Percentiles rank a stretch among this genome's conserved stretches.
Conservation (phyloP, 2,797 vertebrate species). For the Pipistrellus pipistrellus region DNA sequence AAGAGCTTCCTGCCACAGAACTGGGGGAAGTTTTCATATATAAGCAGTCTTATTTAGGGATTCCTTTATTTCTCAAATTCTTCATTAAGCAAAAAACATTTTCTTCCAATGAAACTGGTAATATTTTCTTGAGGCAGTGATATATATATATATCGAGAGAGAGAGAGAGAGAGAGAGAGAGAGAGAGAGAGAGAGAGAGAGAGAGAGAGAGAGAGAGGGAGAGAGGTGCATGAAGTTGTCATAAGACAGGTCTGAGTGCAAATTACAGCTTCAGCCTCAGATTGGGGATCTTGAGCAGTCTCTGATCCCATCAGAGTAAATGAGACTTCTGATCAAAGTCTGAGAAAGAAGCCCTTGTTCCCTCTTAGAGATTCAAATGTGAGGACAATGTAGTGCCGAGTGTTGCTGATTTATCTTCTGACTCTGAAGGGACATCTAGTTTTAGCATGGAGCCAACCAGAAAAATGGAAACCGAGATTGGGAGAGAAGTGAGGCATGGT, state of each 20-base stretch:
- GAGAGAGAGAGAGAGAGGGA: no score
- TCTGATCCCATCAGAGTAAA: not conserved
- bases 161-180: no score
- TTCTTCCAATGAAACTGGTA: not conserved
- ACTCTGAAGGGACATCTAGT: not conserved
- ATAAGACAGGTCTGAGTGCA: not conserved
- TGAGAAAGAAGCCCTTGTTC: not conserved
- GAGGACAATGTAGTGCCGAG: not conserved
- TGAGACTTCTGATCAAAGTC: not conserved
- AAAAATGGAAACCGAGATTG: not conserved
- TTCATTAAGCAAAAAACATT: not conserved
- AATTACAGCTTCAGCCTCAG: not conserved
- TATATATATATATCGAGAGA: no score
- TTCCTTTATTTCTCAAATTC: conserved; percentile 8
- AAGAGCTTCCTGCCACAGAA: not conserved
- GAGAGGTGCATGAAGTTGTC: not conserved
- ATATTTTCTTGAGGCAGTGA: not conserved
- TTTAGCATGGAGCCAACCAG: not conserved
- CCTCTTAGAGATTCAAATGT: not conserved
- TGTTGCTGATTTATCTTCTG: not conserved
- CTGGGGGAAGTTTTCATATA: not conserved
- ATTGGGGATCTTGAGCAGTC: not conserved
- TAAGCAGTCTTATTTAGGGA: not conserved
- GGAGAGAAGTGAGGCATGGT: not conserved
- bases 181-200: no score